These are phyloP conservation scores for Limenitis arthemis DNA, from an alignment of 2,888 invertebrate species.

Conservation along the genomic window DNA sequence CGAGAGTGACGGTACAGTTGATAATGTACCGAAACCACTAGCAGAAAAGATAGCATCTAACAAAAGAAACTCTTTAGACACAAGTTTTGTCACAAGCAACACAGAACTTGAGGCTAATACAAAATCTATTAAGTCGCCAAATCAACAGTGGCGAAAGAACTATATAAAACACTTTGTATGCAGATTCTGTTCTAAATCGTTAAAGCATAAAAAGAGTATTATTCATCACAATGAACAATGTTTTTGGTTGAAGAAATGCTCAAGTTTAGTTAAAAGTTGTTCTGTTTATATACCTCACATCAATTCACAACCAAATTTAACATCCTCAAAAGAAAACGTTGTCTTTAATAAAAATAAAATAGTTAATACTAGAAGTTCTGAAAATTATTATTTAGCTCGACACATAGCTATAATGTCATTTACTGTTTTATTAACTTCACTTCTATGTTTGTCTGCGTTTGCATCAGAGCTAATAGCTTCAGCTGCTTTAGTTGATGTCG, in stretches of 20 bases:
- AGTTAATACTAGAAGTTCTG: conserved; percentile 29
- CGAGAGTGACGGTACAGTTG: conserved; percentile 2
- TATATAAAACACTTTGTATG: conserved; percentile 37
- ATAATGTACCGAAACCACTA: not conserved
- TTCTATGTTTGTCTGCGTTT: conserved; percentile 18
- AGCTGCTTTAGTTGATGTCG: conserved; percentile 24
- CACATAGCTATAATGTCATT: conserved; percentile 42
- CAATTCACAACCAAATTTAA: conserved; percentile 42
- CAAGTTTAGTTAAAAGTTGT: conserved; percentile 30
- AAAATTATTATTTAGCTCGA: conserved; percentile 37
- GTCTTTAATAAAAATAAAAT: conserved; percentile 39
- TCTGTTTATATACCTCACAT: conserved; percentile 43
- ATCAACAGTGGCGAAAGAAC: conserved; percentile 28
- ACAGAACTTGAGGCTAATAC: not conserved
- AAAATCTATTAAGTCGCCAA: not conserved
- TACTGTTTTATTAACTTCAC: conserved; percentile 31
- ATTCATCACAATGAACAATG: conserved; percentile 30
- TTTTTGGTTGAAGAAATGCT: conserved; percentile 29
- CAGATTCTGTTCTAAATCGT: conserved; percentile 33
- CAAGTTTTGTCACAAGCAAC: not conserved
- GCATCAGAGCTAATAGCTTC: conserved; percentile 11
- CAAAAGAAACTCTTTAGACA: not conserved
- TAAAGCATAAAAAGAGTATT: conserved; percentile 22
- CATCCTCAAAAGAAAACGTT: conserved; percentile 36
- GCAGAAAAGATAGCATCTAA: not conserved